Evolutionary conservation across 2,797 vertebrate species (phyloP).

Genomic region (Eupleurogrammus muticus): DNA sequence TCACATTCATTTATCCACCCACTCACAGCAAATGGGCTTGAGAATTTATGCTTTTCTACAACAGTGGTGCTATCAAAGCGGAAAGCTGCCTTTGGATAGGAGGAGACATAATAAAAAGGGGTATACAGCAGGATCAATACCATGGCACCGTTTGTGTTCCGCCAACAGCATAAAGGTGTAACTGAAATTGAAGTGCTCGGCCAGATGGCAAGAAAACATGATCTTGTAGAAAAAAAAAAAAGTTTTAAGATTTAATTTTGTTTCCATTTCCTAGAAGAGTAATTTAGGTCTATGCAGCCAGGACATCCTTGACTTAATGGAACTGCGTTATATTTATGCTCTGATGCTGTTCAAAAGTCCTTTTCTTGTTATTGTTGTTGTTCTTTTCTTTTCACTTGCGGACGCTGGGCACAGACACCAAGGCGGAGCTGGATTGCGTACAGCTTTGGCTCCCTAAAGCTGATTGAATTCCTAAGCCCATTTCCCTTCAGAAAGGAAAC

Average conservation of each 20-base stretch:
- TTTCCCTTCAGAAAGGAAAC: conserved; percentile 63
- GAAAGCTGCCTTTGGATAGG: conserved; percentile 68
- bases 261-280: conserved; percentile 56
- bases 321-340: conserved; percentile 59
- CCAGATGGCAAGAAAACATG: conserved; percentile 59
- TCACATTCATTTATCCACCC: conserved; percentile 81
- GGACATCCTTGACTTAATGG: conserved; percentile 38
- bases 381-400: conserved; percentile 57
- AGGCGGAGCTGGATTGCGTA: conserved; percentile 64
- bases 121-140: conserved; percentile 77
- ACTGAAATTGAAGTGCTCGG: conserved; percentile 64
- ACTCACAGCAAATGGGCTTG: conserved; percentile 77
- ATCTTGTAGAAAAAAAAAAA: conserved; percentile 51
- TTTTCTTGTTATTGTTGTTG: conserved; percentile 42
- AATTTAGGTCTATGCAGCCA: conserved; percentile 44
- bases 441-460: conserved; percentile 64
- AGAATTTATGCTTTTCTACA: conserved; percentile 75
- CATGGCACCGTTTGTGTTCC: conserved; percentile 64
- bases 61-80: conserved; percentile 70
- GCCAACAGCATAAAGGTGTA: conserved; percentile 67
- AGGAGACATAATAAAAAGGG: conserved; percentile 76
- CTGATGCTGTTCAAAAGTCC: conserved; percentile 43
- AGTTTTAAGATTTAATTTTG: conserved; percentile 73
- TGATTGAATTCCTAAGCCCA: conserved; percentile 77
- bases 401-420: conserved; percentile 61